A percentile compares a stretch with the other conserved stretches of the same genome.
phyloP scores from a whole-genome alignment of 1,140 invertebrate genomes.

The Scaptomyza hsui region DNA sequence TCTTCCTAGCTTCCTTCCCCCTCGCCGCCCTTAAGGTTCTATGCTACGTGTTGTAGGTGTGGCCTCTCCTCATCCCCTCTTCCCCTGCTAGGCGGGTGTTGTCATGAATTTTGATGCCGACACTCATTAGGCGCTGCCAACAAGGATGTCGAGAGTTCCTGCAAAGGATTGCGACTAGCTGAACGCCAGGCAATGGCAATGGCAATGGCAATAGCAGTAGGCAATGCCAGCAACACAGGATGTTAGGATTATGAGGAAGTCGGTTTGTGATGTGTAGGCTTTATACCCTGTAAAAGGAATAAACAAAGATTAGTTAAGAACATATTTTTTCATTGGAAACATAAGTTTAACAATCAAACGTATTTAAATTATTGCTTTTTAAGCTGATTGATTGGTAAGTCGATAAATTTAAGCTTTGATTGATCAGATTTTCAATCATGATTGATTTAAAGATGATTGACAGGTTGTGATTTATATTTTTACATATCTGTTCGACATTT shows the following conservation, averaged over 20 bases:
- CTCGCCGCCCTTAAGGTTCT: not conserved
- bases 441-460: too few relatives aligned
- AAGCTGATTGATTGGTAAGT: too few relatives aligned
- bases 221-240: conserved; percentile 1
- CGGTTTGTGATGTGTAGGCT: conserved; percentile 23
- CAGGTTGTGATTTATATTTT: too few relatives aligned
- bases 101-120: conserved; percentile 79
- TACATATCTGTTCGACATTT: too few relatives aligned
- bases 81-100: conserved; percentile 32
- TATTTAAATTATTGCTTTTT: too few relatives aligned
- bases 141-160: conserved; percentile 45
- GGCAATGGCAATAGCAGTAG: not conserved
- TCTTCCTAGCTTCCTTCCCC: not conserved
- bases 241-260: conserved; percentile 19
- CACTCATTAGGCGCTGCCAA: conserved; percentile 70
- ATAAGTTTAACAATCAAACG: too few relatives aligned
- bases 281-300: not conserved
- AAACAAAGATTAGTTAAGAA: too few relatives aligned
- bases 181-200: not conserved
- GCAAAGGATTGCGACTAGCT: conserved; percentile 62
- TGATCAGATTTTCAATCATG: too few relatives aligned
- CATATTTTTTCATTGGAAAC: too few relatives aligned
- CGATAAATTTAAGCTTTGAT: too few relatives aligned
- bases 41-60: conserved; percentile 70
- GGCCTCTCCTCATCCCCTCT: not conserved